phyloP scores from a whole-genome alignment of 1,140 invertebrate species.

The Drosophila aff. region DNA sequence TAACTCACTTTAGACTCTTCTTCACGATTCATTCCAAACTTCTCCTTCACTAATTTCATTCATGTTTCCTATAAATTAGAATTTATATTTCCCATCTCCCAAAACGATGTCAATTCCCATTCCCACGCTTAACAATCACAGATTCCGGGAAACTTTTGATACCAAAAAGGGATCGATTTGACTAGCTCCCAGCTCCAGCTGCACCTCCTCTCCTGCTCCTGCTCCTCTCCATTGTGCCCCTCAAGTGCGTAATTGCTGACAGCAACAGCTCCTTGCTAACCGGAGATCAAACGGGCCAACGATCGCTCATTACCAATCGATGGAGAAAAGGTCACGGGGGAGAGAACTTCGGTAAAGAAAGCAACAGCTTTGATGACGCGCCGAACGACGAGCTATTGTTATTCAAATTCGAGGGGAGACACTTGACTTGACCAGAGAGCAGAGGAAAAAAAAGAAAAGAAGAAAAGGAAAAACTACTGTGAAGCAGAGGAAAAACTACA shows the following conservation, averaged over 20 bases:
- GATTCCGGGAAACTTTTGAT: constrained; percentile 73
- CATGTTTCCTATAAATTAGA: neutral
- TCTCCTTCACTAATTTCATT: neutral
- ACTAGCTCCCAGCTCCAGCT: constrained; percentile 37
- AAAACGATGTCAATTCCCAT: constrained; percentile 19
- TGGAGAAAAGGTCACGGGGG: constrained; percentile 15
- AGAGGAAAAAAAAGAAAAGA: constrained; percentile 6
- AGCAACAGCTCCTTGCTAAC: constrained; percentile 62
- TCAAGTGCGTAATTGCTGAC: constrained; percentile 79
- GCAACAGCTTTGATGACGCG: constrained; percentile 68
- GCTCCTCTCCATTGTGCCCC: constrained; percentile 50
- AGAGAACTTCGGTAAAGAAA: constrained; percentile 41
- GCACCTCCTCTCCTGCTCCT: constrained; percentile 3
- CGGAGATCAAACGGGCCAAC: constrained; percentile 46
- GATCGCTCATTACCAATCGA: constrained; percentile 71
- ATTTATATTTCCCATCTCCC: neutral
- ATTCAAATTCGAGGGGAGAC: constrained; percentile 68
- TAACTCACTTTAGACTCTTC: neutral
- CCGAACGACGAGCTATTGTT: constrained; percentile 67
- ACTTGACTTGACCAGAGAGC: constrained; percentile 52
- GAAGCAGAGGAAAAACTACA: constrained; percentile 69
- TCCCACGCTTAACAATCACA: constrained; percentile 32
- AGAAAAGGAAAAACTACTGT: constrained; percentile 56
- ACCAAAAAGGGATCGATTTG: constrained; percentile 32
- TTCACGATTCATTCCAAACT: neutral